Percentiles rank a stretch among this genome's conserved stretches.
Evolutionary conservation across 1,140 invertebrate genomes (phyloP).

Genomic region (Drosophila nannoptera): DNA sequence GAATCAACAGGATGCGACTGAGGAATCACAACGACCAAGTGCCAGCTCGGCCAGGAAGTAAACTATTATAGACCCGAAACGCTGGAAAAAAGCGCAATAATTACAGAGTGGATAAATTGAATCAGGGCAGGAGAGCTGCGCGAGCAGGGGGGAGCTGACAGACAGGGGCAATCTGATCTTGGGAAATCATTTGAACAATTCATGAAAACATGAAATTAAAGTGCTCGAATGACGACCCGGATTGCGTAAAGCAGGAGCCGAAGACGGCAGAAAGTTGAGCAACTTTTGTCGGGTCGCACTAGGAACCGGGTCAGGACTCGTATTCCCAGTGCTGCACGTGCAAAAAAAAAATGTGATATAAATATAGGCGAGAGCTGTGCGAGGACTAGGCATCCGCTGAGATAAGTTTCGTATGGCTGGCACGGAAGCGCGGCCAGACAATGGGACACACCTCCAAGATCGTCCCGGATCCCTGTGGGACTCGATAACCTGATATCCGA

Average conservation of each 20-base stretch:
- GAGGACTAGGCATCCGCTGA: slow-evolving; percentile 34
- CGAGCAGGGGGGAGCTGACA: slow-evolving; percentile 24
- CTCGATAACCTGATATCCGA: slow-evolving; percentile 66
- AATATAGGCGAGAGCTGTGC: slow-evolving; percentile 8
- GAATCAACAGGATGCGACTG: slow-evolving; percentile 75
- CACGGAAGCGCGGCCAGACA: slow-evolving; percentile 64
- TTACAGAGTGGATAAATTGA: slow-evolving; percentile 56
- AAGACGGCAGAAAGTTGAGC: slow-evolving; percentile 72
- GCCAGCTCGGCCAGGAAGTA: slow-evolving; percentile 60
- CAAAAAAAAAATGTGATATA: slow-evolving; percentile 41
- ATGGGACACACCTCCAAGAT: slow-evolving; percentile 74
- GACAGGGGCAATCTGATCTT: slow-evolving; percentile 75
- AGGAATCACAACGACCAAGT: slow-evolving; percentile 69
- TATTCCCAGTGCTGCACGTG: slow-evolving; percentile 73
- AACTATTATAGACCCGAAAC: slow-evolving; percentile 62
- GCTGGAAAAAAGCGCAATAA: slow-evolving; percentile 72
- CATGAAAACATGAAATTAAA: slow-evolving; percentile 73
- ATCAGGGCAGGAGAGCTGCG: slow-evolving; percentile 35
- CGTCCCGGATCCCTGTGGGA: slow-evolving; percentile 19
- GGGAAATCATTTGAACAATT: slow-evolving; percentile 73
- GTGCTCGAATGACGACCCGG: slow-evolving; percentile 60
- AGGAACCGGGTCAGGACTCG: slow-evolving; percentile 12
- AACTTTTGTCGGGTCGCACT: slow-evolving; percentile 61
- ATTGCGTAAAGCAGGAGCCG: slow-evolving; percentile 60
- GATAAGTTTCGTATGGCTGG: slow-evolving; percentile 70